These are phyloP conservation scores for Mycteria americana DNA, from an alignment of 2,797 vertebrate genomes.

Conservation along the genomic window DNA sequence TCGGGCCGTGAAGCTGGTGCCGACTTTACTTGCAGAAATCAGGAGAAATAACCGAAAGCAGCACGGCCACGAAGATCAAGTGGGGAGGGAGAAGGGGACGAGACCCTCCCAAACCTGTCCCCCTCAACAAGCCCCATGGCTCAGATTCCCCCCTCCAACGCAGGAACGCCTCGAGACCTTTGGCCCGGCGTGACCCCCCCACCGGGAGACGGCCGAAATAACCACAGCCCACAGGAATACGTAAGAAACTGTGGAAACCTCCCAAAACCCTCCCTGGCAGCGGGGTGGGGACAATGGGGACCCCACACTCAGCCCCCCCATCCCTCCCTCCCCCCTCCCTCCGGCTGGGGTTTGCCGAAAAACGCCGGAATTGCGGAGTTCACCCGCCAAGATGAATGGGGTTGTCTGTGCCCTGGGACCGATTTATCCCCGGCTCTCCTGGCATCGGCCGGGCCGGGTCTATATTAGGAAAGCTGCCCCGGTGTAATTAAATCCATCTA, in stretches of 20 bases:
- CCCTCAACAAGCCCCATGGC: neutral
- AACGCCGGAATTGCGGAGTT: neutral
- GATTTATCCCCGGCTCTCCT: slow-evolving; percentile 48
- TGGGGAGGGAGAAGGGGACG: accelerated
- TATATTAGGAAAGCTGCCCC: slow-evolving; percentile 63
- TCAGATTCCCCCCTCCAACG: neutral
- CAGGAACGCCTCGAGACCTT: neutral
- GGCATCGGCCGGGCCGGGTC: neutral
- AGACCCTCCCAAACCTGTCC: neutral
- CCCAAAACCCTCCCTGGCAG: neutral
- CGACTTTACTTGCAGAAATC: neutral
- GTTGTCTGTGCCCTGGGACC: neutral
- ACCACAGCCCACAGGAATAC: neutral
- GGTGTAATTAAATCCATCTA: slow-evolving; percentile 59
- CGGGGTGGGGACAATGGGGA: neutral
- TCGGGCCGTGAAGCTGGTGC: neutral
- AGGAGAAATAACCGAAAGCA: neutral
- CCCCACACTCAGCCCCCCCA: neutral
- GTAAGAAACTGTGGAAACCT: neutral
- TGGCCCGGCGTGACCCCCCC: neutral
- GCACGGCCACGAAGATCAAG: neutral
- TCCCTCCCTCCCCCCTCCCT: neutral
- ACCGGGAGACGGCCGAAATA: neutral
- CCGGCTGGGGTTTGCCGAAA: neutral
- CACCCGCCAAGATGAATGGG: neutral